A percentile compares a stretch with the other conserved stretches of the same genome.
Evolutionary conservation across 2,113 vertebrate species (phyloP).

Genomic region (Rhizomys pruinosus): DNA sequence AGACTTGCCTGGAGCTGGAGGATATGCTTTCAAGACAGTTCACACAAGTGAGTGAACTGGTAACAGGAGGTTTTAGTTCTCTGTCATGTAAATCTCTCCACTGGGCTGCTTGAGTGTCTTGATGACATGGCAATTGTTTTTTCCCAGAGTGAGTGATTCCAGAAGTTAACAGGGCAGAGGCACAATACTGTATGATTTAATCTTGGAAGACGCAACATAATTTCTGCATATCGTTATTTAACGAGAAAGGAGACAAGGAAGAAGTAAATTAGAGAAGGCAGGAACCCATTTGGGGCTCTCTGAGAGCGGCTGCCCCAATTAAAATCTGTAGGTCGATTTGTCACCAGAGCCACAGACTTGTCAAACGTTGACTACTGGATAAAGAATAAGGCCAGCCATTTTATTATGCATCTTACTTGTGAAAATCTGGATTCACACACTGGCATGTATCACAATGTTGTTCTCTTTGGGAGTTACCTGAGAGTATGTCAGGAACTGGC

Average conservation of each 20-base stretch:
- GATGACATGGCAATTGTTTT: background rate
- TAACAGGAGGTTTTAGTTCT: too few species aligned
- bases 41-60: too few species aligned
- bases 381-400: background rate
- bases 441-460: background rate
- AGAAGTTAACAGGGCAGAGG: constrained; percentile 12
- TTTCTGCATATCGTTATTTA: background rate
- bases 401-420: background rate
- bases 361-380: background rate
- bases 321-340: background rate
- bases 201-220: background rate
- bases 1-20: too few species aligned
- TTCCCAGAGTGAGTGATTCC: background rate
- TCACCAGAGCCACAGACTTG: background rate
- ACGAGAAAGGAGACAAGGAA: background rate
- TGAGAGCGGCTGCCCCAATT: background rate
- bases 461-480: constrained; percentile 25
- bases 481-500: background rate
- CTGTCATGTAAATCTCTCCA: too few species aligned
- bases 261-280: background rate
- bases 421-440: constrained; percentile 41
- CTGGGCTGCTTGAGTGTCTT: too few species aligned
- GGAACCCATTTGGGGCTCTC: background rate
- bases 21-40: background rate
- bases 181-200: constrained; percentile 21